Evolutionary conservation across 2,113 vertebrate genomes (phyloP).

Genomic region (Electrona antarctica): DNA sequence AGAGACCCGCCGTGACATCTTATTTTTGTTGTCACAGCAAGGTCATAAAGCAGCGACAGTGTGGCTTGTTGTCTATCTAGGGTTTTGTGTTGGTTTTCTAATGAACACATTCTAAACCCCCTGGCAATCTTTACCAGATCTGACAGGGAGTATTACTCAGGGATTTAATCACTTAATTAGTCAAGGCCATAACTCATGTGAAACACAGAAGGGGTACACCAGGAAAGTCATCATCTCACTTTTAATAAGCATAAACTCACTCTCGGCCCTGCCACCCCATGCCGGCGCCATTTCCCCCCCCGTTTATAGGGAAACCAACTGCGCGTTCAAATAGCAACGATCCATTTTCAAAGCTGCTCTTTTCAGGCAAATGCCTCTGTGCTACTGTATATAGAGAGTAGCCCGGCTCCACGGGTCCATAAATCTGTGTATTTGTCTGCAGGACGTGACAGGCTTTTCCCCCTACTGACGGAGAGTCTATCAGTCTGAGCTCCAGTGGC

Average conservation of each 20-base stretch:
- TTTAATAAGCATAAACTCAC: constrained; percentile 47
- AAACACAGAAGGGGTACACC: constrained; percentile 17
- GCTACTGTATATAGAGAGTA: constrained; percentile 60
- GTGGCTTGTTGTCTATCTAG: constrained; percentile 18
- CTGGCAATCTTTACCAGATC: constrained; percentile 57
- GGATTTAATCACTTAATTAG: constrained; percentile 70
- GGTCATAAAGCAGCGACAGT: constrained; percentile 55
- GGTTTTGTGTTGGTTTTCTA: constrained; percentile 33
- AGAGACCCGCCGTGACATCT: constrained; percentile 1
- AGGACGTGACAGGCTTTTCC: constrained; percentile 75
- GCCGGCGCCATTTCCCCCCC: constrained; percentile 2
- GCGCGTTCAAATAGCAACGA: constrained; percentile 46
- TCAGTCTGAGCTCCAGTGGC: constrained; percentile 77
- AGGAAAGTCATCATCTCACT: constrained; percentile 4
- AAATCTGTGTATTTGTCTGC: constrained; percentile 79
- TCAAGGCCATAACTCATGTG: constrained; percentile 45
- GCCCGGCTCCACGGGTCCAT: constrained; percentile 69
- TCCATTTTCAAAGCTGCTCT: constrained; percentile 66
- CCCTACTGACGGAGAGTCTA: constrained; percentile 76
- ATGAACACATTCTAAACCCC: constrained; percentile 28
- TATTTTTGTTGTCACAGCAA: constrained; percentile 23
- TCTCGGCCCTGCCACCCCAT: constrained; percentile 33
- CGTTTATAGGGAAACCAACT: constrained; percentile 45
- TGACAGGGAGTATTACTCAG: constrained; percentile 57
- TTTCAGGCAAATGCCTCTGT: constrained; percentile 72